Evolutionary conservation across 2,797 vertebrate species (phyloP).

Genomic region (Lepidocolaptes lacrymiger): DNA sequence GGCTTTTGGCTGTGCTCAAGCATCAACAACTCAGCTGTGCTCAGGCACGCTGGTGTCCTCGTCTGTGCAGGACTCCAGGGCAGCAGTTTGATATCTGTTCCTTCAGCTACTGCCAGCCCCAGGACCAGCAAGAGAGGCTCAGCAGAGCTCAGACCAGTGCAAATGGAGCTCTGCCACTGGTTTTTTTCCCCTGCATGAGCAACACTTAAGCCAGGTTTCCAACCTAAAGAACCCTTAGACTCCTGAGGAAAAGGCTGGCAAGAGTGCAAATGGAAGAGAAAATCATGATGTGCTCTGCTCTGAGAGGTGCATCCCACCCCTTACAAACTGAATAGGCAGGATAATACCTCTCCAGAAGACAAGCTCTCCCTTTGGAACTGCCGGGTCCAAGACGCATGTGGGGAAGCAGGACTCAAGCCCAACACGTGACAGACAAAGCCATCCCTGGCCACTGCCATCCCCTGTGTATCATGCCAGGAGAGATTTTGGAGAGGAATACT

Average conservation of each 20-base stretch:
- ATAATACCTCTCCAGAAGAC: background rate
- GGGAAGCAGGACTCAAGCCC: background rate
- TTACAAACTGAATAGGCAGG: background rate
- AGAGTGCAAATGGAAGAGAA: background rate
- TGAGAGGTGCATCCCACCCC: rapidly evolving
- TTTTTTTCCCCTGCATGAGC: background rate
- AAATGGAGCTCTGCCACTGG: background rate
- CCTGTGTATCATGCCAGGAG: rapidly evolving
- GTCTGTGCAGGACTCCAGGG: background rate
- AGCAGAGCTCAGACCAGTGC: background rate
- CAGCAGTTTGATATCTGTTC: background rate
- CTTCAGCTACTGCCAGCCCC: background rate
- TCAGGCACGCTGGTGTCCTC: background rate
- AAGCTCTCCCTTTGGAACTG: rapidly evolving
- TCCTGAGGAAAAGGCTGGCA: background rate
- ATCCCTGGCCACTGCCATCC: background rate
- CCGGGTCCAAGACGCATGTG: rapidly evolving
- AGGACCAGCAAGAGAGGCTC: background rate
- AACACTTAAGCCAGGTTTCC: background rate
- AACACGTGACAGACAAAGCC: background rate
- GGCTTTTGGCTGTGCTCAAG: conserved; percentile 18
- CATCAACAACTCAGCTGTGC: background rate
- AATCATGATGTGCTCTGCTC: background rate
- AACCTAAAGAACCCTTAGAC: background rate
- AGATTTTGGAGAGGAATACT: conserved; percentile 70